Evolutionary conservation across 2,113 vertebrate genomes (phyloP).

Genomic region (Copsychus sechellarum): DNA sequence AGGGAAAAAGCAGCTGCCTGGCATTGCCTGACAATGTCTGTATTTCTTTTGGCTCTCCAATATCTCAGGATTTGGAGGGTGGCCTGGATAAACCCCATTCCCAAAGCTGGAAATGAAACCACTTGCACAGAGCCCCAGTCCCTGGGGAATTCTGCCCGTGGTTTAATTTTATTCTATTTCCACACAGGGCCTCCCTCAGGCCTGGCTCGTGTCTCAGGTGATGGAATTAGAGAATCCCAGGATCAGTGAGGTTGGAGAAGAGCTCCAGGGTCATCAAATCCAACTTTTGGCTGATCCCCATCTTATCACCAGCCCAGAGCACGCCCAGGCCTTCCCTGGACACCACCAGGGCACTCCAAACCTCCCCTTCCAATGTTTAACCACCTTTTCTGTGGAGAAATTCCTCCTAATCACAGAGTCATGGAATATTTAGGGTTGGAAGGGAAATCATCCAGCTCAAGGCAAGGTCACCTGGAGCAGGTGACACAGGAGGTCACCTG

Average conservation of each 20-base stretch:
- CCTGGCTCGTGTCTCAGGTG: not conserved
- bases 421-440: not conserved
- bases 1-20: not conserved
- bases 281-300: rapidly evolving
- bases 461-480: not conserved
- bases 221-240: not conserved
- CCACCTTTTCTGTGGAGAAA: not conserved
- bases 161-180: not conserved
- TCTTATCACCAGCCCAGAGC: not conserved
- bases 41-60: no score
- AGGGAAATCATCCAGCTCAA: not conserved
- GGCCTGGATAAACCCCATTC: not conserved
- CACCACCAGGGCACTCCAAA: not conserved
- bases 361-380: not conserved
- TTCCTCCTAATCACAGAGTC: not conserved
- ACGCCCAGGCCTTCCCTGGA: rapidly evolving
- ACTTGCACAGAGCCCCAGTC: rapidly evolving
- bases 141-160: rapidly evolving
- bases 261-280: not conserved
- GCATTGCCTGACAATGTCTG: rapidly evolving
- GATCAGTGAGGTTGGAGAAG: not conserved
- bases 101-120: not conserved
- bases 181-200: rapidly evolving
- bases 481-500: no score
- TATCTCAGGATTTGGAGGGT: not conserved